Base-by-base conservation (phyloP, 2,797 vertebrate species). In the Phylloscopus collybita region DNA sequence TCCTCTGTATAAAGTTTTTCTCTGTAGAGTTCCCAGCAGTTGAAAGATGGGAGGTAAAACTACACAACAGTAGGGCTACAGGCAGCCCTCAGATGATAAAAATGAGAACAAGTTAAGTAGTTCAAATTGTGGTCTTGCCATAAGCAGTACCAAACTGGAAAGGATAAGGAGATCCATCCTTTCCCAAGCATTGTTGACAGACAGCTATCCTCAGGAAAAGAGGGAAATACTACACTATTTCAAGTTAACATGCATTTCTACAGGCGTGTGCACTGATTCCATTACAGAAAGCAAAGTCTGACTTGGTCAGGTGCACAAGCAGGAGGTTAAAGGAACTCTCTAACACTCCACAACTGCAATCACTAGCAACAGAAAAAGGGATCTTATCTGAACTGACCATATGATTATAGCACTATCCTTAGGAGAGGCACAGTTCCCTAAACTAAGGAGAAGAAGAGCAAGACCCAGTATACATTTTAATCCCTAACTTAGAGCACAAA, bases 361-460 rank as follows among this genome's bases (percentile, higher is more conserved):
- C 1, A 2, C 32, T 4, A 62, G 17, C 30, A 60, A 13, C 5
- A 6, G 64, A 38, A 90, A 86, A 54, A 70, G 3, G 13, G 42
- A 64, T 6, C 45, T 71, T 34, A 78, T 22, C 51, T 16, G 42
- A 73, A 25, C 11, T 15, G 40, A 23, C 29, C 49, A 20, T 16
- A 16, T 16, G 16, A 44, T 44, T 38, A 51, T 16, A 80, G n/a
- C 25, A 40, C 0, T 0, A 44, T 10, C 17, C 26, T 66, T 5
- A 13, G 23, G 18, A 38, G 17, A 64, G 10, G 17, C 56, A 36
- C 44, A n/a, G 21, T 19, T 65, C 56, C 30, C 56, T 7, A 0
- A 32, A n/a, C 15, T 16, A 17, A 54, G 21, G 8, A 44, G 26
- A 40, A 47, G 22, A 47, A 54, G 14, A 65, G 19, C 0, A 0